Evolutionary conservation across 2,888 invertebrate genomes (phyloP).

Genomic region (Chrysolina haemoptera): DNA sequence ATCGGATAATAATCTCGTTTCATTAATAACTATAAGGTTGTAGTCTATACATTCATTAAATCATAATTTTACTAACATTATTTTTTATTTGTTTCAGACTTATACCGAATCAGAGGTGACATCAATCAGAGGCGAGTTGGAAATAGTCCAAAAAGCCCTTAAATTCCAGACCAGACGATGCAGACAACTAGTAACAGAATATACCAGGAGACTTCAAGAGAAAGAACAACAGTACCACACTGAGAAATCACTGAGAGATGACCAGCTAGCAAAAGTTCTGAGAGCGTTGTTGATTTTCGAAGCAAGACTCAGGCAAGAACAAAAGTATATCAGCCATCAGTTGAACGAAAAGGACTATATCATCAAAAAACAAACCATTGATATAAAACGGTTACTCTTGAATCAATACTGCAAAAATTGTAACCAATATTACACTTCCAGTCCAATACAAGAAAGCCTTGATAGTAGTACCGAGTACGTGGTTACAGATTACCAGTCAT

Average conservation of each 20-base stretch:
- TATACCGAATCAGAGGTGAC: constrained; percentile 75
- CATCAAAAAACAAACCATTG: constrained; percentile 79
- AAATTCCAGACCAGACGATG: constrained; percentile 79
- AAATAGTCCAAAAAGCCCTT: constrained; percentile 78
- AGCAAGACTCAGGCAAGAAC: constrained; percentile 81
- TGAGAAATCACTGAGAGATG: constrained; percentile 78
- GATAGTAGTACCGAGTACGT: constrained; percentile 68
- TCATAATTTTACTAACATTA: neutral
- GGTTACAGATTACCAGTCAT: constrained; percentile 66
- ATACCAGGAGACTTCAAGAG: constrained; percentile 74
- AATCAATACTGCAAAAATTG: constrained; percentile 69
- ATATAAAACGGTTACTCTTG: constrained; percentile 77
- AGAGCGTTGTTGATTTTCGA: constrained; percentile 81
- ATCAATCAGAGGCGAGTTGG: constrained; percentile 76
- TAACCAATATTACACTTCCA: constrained; percentile 64
- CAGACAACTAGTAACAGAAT: constrained; percentile 78
- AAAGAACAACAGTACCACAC: constrained; percentile 75
- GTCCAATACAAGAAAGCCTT: constrained; percentile 63
- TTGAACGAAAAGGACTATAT: constrained; percentile 81
- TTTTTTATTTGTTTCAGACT: constrained; percentile 73
- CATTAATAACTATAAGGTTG: neutral
- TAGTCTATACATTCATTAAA: neutral
- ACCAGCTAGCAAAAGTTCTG: constrained; percentile 80
- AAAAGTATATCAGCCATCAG: constrained; percentile 79
- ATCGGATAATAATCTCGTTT: too few species aligned